Base-by-base conservation (phyloP, 2,113 vertebrate species). In the Misgurnus anguillicaudatus region DNA sequence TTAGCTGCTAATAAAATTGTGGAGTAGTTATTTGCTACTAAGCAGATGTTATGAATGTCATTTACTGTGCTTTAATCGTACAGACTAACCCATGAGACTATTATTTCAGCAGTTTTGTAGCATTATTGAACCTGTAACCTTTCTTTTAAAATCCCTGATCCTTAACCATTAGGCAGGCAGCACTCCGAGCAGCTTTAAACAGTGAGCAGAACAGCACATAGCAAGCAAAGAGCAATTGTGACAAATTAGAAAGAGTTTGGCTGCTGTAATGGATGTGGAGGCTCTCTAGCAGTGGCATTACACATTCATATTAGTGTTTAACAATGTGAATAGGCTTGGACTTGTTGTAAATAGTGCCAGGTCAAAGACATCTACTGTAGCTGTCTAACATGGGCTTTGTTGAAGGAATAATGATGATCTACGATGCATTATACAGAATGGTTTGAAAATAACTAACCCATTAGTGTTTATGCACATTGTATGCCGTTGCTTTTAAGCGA, bases 31-130 rank as follows among this genome's bases (percentile, higher is more conserved):
- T 73, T n/a, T 45, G n/a, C 11, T 45, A 60, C 38, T 60, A 60
- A 60, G 38, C 42, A n/a, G 70, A 73, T 73, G 70, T 60, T 60
- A 24, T 64, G 42, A 45, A 73, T 73, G 38, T 2, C 60, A 60
- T 73, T 73, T 31, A 55, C 24, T 60, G n/a, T 73, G 13, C 70
- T 73, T n/a, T 60, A 45, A 60, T 45, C 60, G n/a, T n/a, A n/a
- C n/a, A n/a, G 70, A 60, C 17, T 41, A 4, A 39, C 58, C 55
- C 55, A 60, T 73, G 42, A 42, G 55, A 60, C 58, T 42, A 38
- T 60, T 60, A 60, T 73, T 38, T 73, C 51, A 60, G 51, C 53
- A 42, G 24, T 73, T 73, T 73, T 60, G 70, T 60, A 55, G 53
- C 70, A 55, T 55, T 42, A 45, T 45, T 73, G 55, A 60, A 60